Evolutionary conservation across 1,140 invertebrate genomes (phyloP).

Genomic region (Tetragnatha versicolor): DNA sequence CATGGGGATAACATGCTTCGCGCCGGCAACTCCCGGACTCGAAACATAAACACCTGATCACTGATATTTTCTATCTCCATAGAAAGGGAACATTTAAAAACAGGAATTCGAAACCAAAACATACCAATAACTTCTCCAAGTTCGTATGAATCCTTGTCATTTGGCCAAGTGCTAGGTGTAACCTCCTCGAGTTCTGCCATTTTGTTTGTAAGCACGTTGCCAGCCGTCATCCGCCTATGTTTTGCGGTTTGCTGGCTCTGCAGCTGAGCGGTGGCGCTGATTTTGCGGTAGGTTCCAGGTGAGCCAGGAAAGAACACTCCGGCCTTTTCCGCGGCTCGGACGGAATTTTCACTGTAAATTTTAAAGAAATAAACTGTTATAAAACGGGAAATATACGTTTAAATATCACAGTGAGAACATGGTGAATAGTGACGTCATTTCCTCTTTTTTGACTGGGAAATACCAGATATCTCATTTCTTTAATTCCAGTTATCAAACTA

Average conservation of each 20-base stretch:
- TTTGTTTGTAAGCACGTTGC: slow-evolving; percentile 67
- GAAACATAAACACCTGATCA: too few relatives aligned
- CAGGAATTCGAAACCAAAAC: slow-evolving; percentile 55
- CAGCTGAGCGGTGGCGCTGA: slow-evolving; percentile 66
- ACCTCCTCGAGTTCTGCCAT: slow-evolving; percentile 55
- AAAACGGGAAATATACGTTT: too few relatives aligned
- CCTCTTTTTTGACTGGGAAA: too few relatives aligned
- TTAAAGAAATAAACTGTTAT: too few relatives aligned
- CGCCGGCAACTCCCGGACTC: too few relatives aligned
- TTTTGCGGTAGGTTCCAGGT: slow-evolving; percentile 73
- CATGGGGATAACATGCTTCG: too few relatives aligned
- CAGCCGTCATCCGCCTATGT: slow-evolving; percentile 58
- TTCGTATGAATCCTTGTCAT: slow-evolving; percentile 92
- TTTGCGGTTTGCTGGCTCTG: slow-evolving; percentile 59
- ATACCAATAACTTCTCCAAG: slow-evolving; percentile 92
- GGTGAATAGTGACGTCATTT: too few relatives aligned
- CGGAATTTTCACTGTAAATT: slow-evolving; percentile 36
- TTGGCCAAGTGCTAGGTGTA: slow-evolving; percentile 78
- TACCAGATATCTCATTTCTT: too few relatives aligned
- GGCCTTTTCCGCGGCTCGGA: slow-evolving; percentile 80
- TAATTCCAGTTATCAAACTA: too few relatives aligned
- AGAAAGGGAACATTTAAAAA: neutral
- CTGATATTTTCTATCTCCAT: too few relatives aligned
- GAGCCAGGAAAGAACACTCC: slow-evolving; percentile 71
- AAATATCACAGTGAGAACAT: too few relatives aligned